Percentiles rank a stretch among this genome's conserved stretches.
Evolutionary conservation across 2,888 invertebrate species (phyloP).

Genomic region (Parthenolecanium corni): DNA sequence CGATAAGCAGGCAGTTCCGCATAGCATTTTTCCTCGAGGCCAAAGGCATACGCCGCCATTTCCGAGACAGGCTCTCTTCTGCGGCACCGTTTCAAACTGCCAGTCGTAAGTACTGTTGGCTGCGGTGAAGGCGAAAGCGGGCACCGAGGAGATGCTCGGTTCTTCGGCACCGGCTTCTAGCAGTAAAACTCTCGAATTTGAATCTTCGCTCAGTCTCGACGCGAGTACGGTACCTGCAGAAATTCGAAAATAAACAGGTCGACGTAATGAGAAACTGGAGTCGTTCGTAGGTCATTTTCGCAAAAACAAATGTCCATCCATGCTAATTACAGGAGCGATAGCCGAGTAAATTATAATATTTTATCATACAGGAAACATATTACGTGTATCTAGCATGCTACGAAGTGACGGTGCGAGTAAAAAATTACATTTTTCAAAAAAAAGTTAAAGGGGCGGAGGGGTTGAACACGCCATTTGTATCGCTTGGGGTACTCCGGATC

Average conservation of each 20-base stretch:
- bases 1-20: slow-evolving; percentile 34
- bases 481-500: too few species aligned
- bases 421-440: too few species aligned
- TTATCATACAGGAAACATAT: too few species aligned
- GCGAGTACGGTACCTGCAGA: slow-evolving; percentile 42
- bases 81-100: slow-evolving; percentile 44
- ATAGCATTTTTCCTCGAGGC: slow-evolving; percentile 42
- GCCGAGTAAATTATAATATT: too few species aligned
- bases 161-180: slow-evolving; percentile 43
- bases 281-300: too few species aligned
- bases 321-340: too few species aligned
- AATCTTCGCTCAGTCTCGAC: slow-evolving; percentile 41
- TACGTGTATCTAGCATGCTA: too few species aligned
- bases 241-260: too few species aligned
- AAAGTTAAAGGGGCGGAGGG: too few species aligned
- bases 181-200: slow-evolving; percentile 39
- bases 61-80: slow-evolving; percentile 36
- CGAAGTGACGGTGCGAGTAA: too few species aligned
- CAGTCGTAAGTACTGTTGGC: slow-evolving; percentile 41
- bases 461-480: too few species aligned
- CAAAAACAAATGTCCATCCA: too few species aligned
- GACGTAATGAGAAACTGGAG: neutral
- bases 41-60: slow-evolving; percentile 39
- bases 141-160: slow-evolving; percentile 40
- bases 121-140: slow-evolving; percentile 39